phyloP scores from a whole-genome alignment of 1,140 invertebrate species.

The Zaprionus inermis region DNA sequence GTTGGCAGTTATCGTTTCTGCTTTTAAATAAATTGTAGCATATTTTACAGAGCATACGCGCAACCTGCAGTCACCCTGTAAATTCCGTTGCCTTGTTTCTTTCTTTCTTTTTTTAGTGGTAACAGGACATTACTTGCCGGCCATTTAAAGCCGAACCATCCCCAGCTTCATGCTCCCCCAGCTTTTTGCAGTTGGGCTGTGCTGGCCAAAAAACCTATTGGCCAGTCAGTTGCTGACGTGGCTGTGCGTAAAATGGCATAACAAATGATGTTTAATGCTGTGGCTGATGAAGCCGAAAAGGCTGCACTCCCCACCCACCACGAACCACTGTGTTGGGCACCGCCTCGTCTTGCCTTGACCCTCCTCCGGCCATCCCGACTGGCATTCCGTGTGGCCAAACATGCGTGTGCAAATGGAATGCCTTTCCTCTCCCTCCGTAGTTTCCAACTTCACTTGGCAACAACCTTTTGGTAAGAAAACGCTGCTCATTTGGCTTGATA shows the following conservation, averaged over 20 bases:
- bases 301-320: constrained; percentile 4
- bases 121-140: constrained; percentile 64
- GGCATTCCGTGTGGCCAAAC: constrained; percentile 57
- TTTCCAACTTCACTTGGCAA: not conserved
- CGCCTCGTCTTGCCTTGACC: not conserved
- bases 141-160: constrained; percentile 41
- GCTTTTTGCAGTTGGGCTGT: not conserved
- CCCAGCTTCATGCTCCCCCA: not conserved
- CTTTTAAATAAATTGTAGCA: not conserved
- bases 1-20: not conserved
- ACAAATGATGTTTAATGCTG: constrained; percentile 66
- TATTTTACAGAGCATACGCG: constrained; percentile 8
- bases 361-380: constrained; percentile 5
- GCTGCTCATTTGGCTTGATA: constrained; percentile 80
- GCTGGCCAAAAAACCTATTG: constrained; percentile 13
- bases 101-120: no score
- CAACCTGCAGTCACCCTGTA: not conserved
- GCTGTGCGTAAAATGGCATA: constrained; percentile 55
- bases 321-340: not conserved
- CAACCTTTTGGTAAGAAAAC: constrained; percentile 47
- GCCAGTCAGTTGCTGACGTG: constrained; percentile 56
- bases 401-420: constrained; percentile 67
- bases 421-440: constrained; percentile 12
- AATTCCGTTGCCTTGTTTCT: constrained; percentile 16
- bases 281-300: constrained; percentile 80